Evolutionary conservation across 2,888 invertebrate genomes (phyloP).

Genomic region (Nymphalis polychloros): DNA sequence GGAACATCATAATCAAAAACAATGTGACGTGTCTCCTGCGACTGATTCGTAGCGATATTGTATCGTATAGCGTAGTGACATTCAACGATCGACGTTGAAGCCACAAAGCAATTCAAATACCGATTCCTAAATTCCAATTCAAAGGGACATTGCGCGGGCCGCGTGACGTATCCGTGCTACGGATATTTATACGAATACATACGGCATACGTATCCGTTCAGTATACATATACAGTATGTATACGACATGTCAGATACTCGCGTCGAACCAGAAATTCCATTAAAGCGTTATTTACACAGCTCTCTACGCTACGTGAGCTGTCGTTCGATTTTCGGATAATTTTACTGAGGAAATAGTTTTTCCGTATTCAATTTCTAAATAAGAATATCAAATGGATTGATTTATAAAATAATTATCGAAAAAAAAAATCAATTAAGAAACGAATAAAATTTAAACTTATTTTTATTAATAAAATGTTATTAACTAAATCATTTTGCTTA

Average conservation of each 20-base stretch:
- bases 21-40: background rate
- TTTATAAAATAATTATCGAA: background rate
- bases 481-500: too few species aligned
- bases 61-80: conserved; percentile 13
- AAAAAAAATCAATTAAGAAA: background rate
- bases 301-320: conserved; percentile 58
- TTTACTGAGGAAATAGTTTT: conserved; percentile 39
- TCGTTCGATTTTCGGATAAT: conserved; percentile 44
- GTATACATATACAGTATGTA: conserved; percentile 4
- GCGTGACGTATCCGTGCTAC: conserved; percentile 49
- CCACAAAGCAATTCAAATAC: conserved; percentile 66
- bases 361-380: conserved; percentile 7
- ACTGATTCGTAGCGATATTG: conserved; percentile 3
- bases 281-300: conserved; percentile 72
- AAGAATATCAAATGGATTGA: background rate
- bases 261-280: conserved; percentile 67
- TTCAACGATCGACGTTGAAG: conserved; percentile 47
- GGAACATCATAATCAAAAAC: background rate
- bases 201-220: conserved; percentile 12
- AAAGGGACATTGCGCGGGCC: conserved; percentile 50
- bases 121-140: conserved; percentile 60
- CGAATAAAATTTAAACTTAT: too few species aligned
- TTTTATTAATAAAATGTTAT: too few species aligned
- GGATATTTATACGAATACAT: conserved; percentile 37
- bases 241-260: conserved; percentile 45